Evolutionary conservation across 2,797 vertebrate genomes (phyloP), one percentile per base, ranked within the genome.

Genomic region (Micropoecilia bifurca): DNA sequence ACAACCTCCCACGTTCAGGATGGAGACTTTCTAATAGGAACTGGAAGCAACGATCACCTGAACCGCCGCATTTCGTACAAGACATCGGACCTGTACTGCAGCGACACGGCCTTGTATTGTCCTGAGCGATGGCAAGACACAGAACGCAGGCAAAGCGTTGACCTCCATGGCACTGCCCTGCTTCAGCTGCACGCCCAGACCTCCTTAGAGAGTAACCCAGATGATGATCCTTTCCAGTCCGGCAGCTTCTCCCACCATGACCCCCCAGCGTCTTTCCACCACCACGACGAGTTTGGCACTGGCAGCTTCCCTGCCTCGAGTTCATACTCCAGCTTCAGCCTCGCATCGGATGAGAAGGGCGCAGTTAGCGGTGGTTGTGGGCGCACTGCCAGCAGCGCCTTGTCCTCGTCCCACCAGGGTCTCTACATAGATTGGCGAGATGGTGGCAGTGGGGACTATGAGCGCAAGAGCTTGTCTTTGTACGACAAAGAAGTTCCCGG

Each of bases 251-350:
- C 96, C 46, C 97, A 96, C 0, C 97, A 96, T 0, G 96, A 97
- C 83, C 93, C 95, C 0, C 91, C 96, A 75, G 96, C 95, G 0
- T 94, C 97, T 89, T 98, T 97, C 57, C 95, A 94, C 28, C 95
- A 93, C 14, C 95, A 95, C 0, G 95, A 95, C 76, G 94, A 95
- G 12, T 95, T 95, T 12, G 92, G 90, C 10, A 83, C 91, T 0
- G 92, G 91, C 0, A 98, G 97, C n/a, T 94, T 97, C 78, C 97
- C 96, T 0, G 96, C 95, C 4, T 98, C 98, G 81, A 98, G 97
- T 88, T 97, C 97, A 77, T 99, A 98, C 85, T 99, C 97, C n/a
- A 99, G 97, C 93, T 98, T 98, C 94, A 99, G 97, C 0, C 95
- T 96, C 10, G 97, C 97, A 0, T 97, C 97, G 0, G 97, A 98